Conservation (phyloP, 37 sponge, comb jelly and placozoan genomes). For the Diacarnus erythraeanus region DNA sequence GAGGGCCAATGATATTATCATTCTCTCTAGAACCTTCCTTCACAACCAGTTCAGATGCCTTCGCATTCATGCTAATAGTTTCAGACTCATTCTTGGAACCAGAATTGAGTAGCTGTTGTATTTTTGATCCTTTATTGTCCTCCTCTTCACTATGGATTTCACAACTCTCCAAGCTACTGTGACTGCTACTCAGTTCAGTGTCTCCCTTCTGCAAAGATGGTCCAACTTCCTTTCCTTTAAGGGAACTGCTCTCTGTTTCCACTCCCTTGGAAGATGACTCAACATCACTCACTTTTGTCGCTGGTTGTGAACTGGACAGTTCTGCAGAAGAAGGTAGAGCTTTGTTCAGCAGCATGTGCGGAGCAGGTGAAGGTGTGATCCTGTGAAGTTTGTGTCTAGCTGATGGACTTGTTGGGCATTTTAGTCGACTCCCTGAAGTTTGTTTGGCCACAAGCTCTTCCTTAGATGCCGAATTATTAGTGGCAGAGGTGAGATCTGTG, state of each 20-base stretch:
- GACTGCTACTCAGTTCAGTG: constrained; percentile 20
- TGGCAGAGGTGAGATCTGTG: neutral
- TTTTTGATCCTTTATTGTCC: too few relatives aligned
- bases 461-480: neutral
- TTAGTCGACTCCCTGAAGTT: neutral
- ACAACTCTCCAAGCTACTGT: constrained; percentile 44
- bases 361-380: neutral
- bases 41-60: neutral
- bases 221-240: too few relatives aligned
- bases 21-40: neutral
- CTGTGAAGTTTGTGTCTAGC: constrained; percentile 1
- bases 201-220: too few relatives aligned
- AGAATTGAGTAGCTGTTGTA: too few relatives aligned
- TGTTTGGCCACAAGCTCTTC: neutral
- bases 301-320: neutral
- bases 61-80: neutral
- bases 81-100: neutral
- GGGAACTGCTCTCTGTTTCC: neutral
- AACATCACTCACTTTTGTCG: too few relatives aligned
- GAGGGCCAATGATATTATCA: neutral
- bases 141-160: neutral
- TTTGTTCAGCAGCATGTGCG: too few relatives aligned
- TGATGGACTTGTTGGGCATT: neutral
- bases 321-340: too few relatives aligned
- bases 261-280: neutral